phyloP scores from a whole-genome alignment of 2,113 vertebrate genomes.

The Sinocyclocheilus maitianheensis region DNA sequence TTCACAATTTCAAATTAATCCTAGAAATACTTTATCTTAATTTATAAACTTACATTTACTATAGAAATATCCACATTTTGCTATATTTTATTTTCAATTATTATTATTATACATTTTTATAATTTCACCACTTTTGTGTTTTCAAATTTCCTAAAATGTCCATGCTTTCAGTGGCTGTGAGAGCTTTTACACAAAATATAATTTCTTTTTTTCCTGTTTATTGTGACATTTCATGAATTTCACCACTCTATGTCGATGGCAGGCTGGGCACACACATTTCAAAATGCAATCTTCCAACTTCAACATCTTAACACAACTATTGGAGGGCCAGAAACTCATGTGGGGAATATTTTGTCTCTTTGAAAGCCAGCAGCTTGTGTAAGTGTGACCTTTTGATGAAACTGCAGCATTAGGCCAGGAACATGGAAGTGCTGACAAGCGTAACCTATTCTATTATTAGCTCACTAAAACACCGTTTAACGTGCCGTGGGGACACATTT shows the following conservation, averaged over 20 bases:
- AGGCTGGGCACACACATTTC: not conserved
- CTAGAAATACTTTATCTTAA: too few relatives aligned
- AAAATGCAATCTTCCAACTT: not conserved
- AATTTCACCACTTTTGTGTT: too few relatives aligned
- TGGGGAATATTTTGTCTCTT: not conserved
- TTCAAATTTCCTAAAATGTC: not conserved
- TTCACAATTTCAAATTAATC: too few relatives aligned
- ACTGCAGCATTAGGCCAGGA: slow-evolving; percentile 42
- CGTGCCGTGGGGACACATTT: slow-evolving; percentile 75
- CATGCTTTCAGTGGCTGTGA: not conserved
- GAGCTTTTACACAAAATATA: not conserved
- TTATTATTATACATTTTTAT: too few relatives aligned
- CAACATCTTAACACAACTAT: not conserved
- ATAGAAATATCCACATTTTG: not conserved
- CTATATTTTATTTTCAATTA: not conserved
- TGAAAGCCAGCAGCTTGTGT: not conserved
- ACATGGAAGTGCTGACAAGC: slow-evolving; percentile 75
- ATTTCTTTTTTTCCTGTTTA: not conserved
- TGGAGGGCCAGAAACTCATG: not conserved
- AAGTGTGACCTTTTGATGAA: not conserved
- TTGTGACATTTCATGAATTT: not conserved
- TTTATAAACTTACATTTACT: not conserved
- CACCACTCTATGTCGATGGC: not conserved
- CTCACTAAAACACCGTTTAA: slow-evolving; percentile 75
- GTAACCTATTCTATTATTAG: slow-evolving; percentile 80